Base-by-base conservation (phyloP, 2,797 vertebrate genomes). In the Scarus forsteni region DNA sequence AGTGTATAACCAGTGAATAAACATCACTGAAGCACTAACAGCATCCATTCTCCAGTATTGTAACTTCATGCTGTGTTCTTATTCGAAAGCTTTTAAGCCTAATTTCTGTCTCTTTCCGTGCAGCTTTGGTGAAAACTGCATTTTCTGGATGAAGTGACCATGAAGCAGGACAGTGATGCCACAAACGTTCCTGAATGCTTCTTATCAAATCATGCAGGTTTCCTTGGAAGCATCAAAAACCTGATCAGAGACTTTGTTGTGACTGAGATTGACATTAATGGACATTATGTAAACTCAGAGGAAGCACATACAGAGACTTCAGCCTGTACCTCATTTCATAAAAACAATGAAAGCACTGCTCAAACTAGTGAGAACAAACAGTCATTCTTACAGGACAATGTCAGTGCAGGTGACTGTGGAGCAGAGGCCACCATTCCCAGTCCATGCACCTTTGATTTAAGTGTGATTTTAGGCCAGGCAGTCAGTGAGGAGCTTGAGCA, bases 191-290 rank as follows among this genome's bases (percentile, higher is more conserved):
- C 92, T 27, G 40, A 60, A 1, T 91, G 83, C 73, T 94, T 91
- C 68, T 82, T 95, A 50, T 95, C 91, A 8, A 85, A 88, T 56
- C 97, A 97, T 45, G 52, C 83, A 36, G 97, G 98, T 50, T 99
- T 99, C 81, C 53, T 75, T 3, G 97, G 98, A 15, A 95, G 86
- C 7, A 95, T 99, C 81, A 98, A 98, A 93, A 94, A 88, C 77
- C 93, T 87, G 0, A 93, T 95, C 42, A 80, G 79, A 70, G 98
- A 99, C 91, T 99, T 99, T 83, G 80, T 97, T 7, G 97, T 98
- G 80, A 95, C 86, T 3, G 98, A 98, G 80, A 96, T 99, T 12
- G 92, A 96, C 88, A 59, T 81, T 0, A 53, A 73, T 0, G 90
- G 94, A 0, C 89, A 78, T 4, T 60, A 79, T 3, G 93, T 94